Conservation (phyloP, 2,888 invertebrate genomes). For the Lithophane semibrunnea region DNA sequence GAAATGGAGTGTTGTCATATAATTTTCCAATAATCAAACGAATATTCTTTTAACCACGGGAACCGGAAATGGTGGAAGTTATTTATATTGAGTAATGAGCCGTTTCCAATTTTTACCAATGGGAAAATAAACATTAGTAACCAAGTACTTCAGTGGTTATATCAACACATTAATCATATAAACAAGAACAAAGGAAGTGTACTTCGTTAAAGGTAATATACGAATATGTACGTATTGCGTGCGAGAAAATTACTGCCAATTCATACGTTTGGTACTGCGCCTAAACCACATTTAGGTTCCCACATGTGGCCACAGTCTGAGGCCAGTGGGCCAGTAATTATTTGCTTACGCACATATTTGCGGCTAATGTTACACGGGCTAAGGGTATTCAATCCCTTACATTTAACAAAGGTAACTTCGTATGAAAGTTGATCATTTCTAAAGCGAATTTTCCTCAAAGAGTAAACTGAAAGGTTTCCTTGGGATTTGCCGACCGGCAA, state of each 20-base stretch:
- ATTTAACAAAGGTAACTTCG: slow-evolving; percentile 61
- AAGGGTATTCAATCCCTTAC: slow-evolving; percentile 57
- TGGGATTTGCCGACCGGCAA: slow-evolving; percentile 55
- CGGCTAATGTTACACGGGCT: slow-evolving; percentile 48
- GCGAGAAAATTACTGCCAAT: slow-evolving; percentile 40
- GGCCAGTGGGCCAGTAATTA: slow-evolving; percentile 51
- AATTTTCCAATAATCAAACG: slow-evolving; percentile 28
- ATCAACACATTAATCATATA: slow-evolving; percentile 1
- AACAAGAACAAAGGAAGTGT: slow-evolving; percentile 30
- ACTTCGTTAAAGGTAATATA: slow-evolving; percentile 17
- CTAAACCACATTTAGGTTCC: slow-evolving; percentile 55
- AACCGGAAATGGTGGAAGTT: neutral
- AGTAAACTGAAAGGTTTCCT: slow-evolving; percentile 64
- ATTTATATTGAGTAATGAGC: neutral
- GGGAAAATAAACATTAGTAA: neutral
- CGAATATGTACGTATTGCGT: slow-evolving; percentile 33
- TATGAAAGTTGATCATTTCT: slow-evolving; percentile 64
- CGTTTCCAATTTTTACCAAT: neutral
- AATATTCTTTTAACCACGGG: slow-evolving; percentile 2
- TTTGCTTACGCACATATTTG: slow-evolving; percentile 60
- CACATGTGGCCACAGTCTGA: slow-evolving; percentile 51
- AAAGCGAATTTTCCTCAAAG: slow-evolving; percentile 61
- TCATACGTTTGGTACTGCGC: slow-evolving; percentile 38
- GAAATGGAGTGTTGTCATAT: slow-evolving; percentile 1
- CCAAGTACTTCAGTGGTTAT: slow-evolving; percentile 8